Conservation (phyloP, 1,140 invertebrate species). For the Chrysoperla carnea region DNA sequence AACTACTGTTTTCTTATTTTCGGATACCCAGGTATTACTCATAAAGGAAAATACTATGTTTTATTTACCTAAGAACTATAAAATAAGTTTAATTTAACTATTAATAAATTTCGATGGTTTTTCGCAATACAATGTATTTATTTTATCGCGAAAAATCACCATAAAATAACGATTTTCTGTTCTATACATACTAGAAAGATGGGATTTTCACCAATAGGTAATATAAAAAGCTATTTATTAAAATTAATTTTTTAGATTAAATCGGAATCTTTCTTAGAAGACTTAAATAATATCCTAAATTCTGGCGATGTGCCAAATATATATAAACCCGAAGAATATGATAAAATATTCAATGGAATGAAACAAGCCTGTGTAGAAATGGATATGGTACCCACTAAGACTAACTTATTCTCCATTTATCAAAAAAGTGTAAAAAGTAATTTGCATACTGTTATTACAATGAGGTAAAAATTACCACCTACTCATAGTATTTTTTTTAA, state of each 20-base stretch:
- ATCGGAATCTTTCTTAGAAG: constrained; percentile 45
- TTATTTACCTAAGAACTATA: too few species aligned
- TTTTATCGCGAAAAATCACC: too few species aligned
- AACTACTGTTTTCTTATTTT: constrained; percentile 46
- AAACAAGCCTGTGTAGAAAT: constrained; percentile 38
- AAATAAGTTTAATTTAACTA: too few species aligned
- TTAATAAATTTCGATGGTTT: too few species aligned
- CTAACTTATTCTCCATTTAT: constrained; percentile 51
- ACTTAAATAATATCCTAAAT: constrained; percentile 49
- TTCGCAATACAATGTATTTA: too few species aligned
- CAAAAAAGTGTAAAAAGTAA: constrained; percentile 43
- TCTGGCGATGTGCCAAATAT: constrained; percentile 50
- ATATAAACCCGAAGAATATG: constrained; percentile 41
- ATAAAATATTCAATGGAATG: constrained; percentile 40
- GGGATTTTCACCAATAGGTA: too few species aligned
- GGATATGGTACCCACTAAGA: constrained; percentile 47
- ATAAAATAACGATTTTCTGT: too few species aligned
- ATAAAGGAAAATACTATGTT: too few species aligned
- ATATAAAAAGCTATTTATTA: too few species aligned
- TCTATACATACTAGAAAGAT: too few species aligned
- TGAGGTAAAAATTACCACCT: constrained; percentile 38
- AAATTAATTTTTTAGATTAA: constrained; percentile 30
- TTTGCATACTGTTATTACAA: constrained; percentile 40
- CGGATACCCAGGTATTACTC: constrained; percentile 35
- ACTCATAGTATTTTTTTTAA: too few species aligned